These are phyloP conservation scores for Stenodema calcarata DNA, from an alignment of 2,888 invertebrate genomes.

Conservation along the genomic window DNA sequence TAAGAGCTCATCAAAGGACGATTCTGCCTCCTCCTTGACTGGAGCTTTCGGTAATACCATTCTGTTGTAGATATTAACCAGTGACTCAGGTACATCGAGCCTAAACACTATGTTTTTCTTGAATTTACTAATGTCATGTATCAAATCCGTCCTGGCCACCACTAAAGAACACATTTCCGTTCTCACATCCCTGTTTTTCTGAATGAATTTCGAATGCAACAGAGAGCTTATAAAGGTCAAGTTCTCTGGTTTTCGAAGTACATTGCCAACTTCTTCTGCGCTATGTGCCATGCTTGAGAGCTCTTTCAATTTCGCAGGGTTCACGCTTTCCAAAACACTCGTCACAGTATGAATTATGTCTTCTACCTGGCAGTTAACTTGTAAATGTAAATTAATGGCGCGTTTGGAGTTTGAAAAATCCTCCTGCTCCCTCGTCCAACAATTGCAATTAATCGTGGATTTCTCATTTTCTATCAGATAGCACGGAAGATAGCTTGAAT, in stretches of 20 bases:
- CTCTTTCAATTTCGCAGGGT: slow-evolving; percentile 17
- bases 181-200: not conserved
- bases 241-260: slow-evolving; percentile 16
- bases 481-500: slow-evolving; percentile 22
- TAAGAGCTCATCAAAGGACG: not conserved
- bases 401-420: not conserved
- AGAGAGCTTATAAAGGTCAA: slow-evolving; percentile 6
- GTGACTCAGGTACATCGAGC: not conserved
- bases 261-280: not conserved
- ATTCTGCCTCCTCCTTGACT: not conserved
- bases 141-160: not conserved
- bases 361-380: slow-evolving; percentile 37
- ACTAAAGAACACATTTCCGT: slow-evolving; percentile 34
- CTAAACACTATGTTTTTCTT: slow-evolving; percentile 44
- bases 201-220: slow-evolving; percentile 13
- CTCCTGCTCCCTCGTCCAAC: not conserved
- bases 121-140: slow-evolving; percentile 30
- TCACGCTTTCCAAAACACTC: slow-evolving; percentile 7
- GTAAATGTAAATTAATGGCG: not conserved
- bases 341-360: slow-evolving; percentile 22
- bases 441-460: slow-evolving; percentile 8
- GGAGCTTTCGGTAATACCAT: not conserved
- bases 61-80: not conserved
- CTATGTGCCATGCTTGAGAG: not conserved
- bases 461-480: slow-evolving; percentile 2